These are phyloP conservation scores for Cossypha caffra DNA, from an alignment of 2,797 vertebrate genomes.

Conservation along the genomic window DNA sequence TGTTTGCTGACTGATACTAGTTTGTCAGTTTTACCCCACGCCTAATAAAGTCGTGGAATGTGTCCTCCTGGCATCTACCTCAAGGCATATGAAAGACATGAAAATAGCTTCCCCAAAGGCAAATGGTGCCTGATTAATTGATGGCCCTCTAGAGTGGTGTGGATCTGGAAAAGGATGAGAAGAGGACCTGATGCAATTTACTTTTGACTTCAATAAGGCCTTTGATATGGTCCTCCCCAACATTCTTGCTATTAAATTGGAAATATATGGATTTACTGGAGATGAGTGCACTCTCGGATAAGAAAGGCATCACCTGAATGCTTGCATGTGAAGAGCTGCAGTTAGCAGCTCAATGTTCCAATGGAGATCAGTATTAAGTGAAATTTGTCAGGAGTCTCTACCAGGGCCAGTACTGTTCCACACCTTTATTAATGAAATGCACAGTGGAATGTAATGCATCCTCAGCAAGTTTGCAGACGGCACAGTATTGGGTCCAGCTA, in stretches of 20 bases:
- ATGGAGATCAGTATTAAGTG: not conserved
- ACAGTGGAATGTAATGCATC: not conserved
- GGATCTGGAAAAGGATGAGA: not conserved
- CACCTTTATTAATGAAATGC: not conserved
- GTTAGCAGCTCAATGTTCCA: not conserved
- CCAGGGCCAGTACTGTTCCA: fast-evolving
- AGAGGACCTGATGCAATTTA: not conserved
- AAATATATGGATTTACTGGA: not conserved
- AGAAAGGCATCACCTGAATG: not conserved
- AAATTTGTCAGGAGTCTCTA: not conserved
- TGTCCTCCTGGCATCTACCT: not conserved
- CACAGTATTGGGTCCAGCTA: not conserved
- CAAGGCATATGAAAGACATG: not conserved
- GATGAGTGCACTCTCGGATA: not conserved
- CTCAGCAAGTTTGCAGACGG: not conserved
- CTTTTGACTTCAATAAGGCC: not conserved
- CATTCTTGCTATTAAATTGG: not conserved
- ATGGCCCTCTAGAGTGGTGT: fast-evolving
- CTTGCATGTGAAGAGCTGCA: not conserved
- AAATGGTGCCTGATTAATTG: not conserved
- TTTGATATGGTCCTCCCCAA: not conserved
- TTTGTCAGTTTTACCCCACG: not conserved
- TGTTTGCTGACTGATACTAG: not conserved
- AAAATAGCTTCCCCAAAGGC: not conserved
- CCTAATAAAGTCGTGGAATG: not conserved